Base-by-base conservation (phyloP, 1,140 invertebrate species). In the Drosophila subobscura region DNA sequence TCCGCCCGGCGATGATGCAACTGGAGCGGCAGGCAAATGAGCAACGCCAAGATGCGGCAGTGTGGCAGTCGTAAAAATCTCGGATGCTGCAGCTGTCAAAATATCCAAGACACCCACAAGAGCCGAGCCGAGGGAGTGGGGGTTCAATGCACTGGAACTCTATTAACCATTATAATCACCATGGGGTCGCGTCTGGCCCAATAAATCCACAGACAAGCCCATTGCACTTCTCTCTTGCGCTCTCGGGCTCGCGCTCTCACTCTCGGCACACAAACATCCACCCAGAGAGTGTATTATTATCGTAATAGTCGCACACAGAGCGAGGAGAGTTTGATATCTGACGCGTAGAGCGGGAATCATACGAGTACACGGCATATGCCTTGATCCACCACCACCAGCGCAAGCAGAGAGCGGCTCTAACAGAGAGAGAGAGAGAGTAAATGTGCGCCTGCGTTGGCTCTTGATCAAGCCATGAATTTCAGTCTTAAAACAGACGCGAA, bases 41-140 rank as follows among this genome's bases (percentile, higher is more conserved):
- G 54, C 80, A 86, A 44, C 64, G 77, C 33, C 50, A 67, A 77
- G 68, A 86, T 64, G 60, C 33, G 46, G 33, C 44, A 14, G 16
- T 53, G 40, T n/a, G n/a, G n/a, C 63, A 46, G 50, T 76, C 60
- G 53, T 79, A 47, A 59, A 74, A 77, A 72, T 80, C 80, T 86
- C 56, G 37, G 64, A 65, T 46, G 42, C 33, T 37, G 33, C 33
- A 12, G 80, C 81, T 85, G 80, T 86, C 80, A 85, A 73, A 85
- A 85, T 86, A 85, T 59, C 73, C 67, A 68, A 64, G 77, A 81
- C 80, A 85, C 80, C 80, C 79, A 51, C 77, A 40, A 47, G 20
- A 44, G 10, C 10, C 33, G 33, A 65, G 46, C 49, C 42, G 59
- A 47, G 51, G 68, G 47, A 55, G 63, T 37, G 65, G 53, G 53